Base-by-base conservation (phyloP, 1,140 invertebrate genomes). In the Heliconius nattereri region DNA sequence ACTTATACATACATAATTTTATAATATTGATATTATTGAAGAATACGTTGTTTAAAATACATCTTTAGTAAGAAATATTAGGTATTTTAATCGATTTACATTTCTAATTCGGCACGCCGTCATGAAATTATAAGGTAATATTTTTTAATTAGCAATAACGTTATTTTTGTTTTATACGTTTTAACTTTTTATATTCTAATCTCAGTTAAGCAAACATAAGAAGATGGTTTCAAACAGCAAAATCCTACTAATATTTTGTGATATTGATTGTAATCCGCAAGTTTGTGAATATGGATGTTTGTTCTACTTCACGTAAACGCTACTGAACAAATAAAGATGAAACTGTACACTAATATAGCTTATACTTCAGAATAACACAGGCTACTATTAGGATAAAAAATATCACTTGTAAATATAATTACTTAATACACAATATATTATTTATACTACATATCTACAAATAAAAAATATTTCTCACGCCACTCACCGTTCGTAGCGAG, bases 401-500 rank as follows among this genome's bases (percentile, higher is more conserved):
- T 26, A 60, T 45, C 60, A 66, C 60, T 29, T 26, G 9, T 29
- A 16, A 23, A 26, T 29, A 66, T 60, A 60, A 60, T 9, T 11
- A 26, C 11, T 66, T 13, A 29, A 26, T 3, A 29, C 13, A 66
- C 60, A 16, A 29, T 26, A 66, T 66, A 66, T 66, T 66, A n/a
- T n/a, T 66, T 66, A 66, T 66, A 66, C 6, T 29, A 13, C 26
- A 16, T 16, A 66, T 66, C 16, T 66, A 26, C 2, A 29, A 13
- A 16, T 66, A 57, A 29, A 29, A 66, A 26, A 3, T 11, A 66
- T 16, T 45, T 60, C 20, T 35, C n/a, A 8, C 20, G 20, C 13
- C 60, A 76, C 75, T 76, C 75, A 76, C 75, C 75, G 75, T 76
- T n/a, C 23, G 60, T 3, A 26, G 66, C 75, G 75, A 76, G 60